These are phyloP conservation scores for Coluber constrictor DNA, from an alignment of 2,797 vertebrate genomes.

Conservation along the genomic window DNA sequence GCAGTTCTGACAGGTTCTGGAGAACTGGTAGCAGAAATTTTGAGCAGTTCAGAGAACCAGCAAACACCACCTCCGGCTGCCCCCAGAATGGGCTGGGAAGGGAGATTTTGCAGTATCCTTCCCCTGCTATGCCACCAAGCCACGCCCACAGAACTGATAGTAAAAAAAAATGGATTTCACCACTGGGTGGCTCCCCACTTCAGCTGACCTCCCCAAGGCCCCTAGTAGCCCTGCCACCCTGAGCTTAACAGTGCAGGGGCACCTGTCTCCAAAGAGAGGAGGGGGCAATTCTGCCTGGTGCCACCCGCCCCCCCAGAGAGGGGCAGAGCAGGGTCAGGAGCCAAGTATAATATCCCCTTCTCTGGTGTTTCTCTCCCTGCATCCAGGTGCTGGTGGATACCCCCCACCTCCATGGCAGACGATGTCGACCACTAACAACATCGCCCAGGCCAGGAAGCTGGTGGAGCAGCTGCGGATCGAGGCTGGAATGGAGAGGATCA, in stretches of 20 bases:
- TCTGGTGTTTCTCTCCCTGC: conserved; percentile 47
- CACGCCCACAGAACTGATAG: too few relatives aligned
- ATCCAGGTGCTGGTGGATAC: conserved; percentile 62
- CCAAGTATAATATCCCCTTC: background rate
- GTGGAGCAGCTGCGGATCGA: conserved; percentile 97
- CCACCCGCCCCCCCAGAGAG: background rate
- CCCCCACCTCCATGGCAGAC: conserved; percentile 82
- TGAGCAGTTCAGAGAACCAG: too few relatives aligned
- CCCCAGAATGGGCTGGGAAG: too few relatives aligned
- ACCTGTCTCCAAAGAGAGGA: background rate
- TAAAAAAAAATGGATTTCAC: too few relatives aligned
- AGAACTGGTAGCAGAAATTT: too few relatives aligned
- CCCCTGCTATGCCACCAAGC: too few relatives aligned
- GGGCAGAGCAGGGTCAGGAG: background rate
- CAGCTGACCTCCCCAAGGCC: background rate
- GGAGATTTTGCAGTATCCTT: too few relatives aligned
- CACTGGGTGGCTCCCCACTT: too few relatives aligned
- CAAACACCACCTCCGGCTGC: too few relatives aligned
- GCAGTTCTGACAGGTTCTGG: too few relatives aligned
- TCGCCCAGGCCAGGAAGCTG: conserved; percentile 94
- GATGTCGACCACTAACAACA: conserved; percentile 96
- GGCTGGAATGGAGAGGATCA: conserved; percentile 91
- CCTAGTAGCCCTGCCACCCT: background rate
- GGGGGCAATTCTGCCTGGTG: background rate
- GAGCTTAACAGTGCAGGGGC: background rate